A percentile compares a stretch with the other conserved stretches of the same genome.
Conservation (phyloP, 2,113 vertebrate species). For the Atractosteus spatula region DNA sequence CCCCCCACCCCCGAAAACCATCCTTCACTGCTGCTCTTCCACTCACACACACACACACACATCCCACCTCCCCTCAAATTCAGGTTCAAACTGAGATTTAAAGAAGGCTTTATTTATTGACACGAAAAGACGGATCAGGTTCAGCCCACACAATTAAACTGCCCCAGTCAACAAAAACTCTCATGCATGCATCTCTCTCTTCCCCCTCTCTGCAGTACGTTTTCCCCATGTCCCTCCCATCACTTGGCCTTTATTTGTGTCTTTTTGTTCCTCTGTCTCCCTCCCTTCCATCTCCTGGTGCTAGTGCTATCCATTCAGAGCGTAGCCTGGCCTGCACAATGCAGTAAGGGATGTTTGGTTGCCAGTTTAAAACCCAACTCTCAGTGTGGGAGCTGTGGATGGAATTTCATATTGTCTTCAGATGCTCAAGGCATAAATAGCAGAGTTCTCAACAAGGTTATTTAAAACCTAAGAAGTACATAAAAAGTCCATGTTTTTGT, state of each 20-base stretch:
- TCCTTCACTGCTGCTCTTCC: neutral
- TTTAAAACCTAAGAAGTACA: too few relatives aligned
- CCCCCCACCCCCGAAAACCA: slow-evolving; percentile 32
- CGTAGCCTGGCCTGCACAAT: neutral
- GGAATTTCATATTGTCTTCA: too few relatives aligned
- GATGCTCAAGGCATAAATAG: too few relatives aligned
- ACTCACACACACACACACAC: neutral
- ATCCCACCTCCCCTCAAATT: too few relatives aligned
- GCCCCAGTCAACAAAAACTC: neutral
- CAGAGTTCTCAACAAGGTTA: too few relatives aligned
- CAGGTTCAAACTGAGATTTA: neutral
- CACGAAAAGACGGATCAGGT: too few relatives aligned
- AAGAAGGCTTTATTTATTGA: neutral
- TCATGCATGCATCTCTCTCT: slow-evolving; percentile 30
- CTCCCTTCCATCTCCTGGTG: too few relatives aligned
- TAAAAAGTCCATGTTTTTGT: too few relatives aligned
- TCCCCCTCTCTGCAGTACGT: neutral
- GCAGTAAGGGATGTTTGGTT: too few relatives aligned
- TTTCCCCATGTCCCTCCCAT: neutral
- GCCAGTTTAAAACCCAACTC: too few relatives aligned
- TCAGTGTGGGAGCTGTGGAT: too few relatives aligned
- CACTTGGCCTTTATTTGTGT: neutral
- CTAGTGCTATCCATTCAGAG: too few relatives aligned
- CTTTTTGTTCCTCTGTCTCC: slow-evolving; percentile 5
- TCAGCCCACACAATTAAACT: neutral